Base-by-base conservation (phyloP, 2,797 vertebrate genomes). In the Triplophysa yarkandensis region DNA sequence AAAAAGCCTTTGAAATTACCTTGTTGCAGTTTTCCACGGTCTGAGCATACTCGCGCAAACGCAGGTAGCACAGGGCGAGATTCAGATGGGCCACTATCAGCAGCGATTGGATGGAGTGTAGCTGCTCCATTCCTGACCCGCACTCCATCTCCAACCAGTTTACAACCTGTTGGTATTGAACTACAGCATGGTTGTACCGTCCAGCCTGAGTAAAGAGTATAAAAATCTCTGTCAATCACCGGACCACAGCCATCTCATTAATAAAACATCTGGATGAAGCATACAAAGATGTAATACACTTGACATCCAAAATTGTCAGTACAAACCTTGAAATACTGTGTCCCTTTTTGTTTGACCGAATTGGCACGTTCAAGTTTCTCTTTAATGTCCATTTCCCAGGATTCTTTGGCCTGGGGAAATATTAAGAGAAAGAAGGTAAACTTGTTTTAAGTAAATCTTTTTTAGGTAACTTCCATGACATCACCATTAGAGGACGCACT, bases 301-400 rank as follows among this genome's bases (percentile, higher is more conserved):
- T n/a, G 7, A 32, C 32, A 7, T 11, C 17, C 5, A 58, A 54
- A 54, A 39, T 28, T 39, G 28, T 27, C 6, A 60, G 3, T 4
- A 57, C 61, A 44, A 60, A 98, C 97, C 95, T 98, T 98, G 85
- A 96, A 97, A 89, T 98, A 98, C 63, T 93, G 90, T 0, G 96
- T 99, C 79, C 97, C 97, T 87, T 98, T 99, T 83, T 92, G 93
- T 86, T 98, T 98, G 63, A 98, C 91, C 27, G 87, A 72, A 17
- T 83, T 87, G 39, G 93, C 91, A 86, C 91, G 86, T 78, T 93
- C 91, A 86, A 98, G 85, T 87, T 99, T 99, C 85, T 98, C 96
- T 54, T 89, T 94, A 83, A 95, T 91, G 83, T 95, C 93, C 95
- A 99, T 98, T 90, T 99, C 96, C 97, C 97, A 99, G 10, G 92